phyloP scores from a whole-genome alignment of 2,113 vertebrate genomes.

The Macheiramphus alcinus region DNA sequence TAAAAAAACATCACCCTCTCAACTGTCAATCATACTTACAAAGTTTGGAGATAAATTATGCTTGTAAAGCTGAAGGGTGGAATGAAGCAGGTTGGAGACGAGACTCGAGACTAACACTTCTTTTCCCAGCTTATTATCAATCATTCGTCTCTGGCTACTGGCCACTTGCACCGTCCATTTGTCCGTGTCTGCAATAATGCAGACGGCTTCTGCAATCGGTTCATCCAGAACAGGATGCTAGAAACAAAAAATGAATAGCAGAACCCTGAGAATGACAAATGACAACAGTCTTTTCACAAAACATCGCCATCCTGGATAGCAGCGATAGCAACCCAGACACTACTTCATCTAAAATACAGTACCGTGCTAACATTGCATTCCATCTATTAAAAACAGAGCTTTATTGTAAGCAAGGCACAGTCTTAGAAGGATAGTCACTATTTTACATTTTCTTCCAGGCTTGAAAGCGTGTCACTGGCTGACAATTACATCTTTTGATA shows the following conservation, averaged over 20 bases:
- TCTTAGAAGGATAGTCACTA: fast-evolving
- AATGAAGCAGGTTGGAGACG: conserved; percentile 91
- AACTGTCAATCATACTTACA: conserved; percentile 71
- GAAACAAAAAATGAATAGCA: not conserved
- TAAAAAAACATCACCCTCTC: not conserved
- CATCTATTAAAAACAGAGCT: not conserved
- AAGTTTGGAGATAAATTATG: conserved; percentile 97
- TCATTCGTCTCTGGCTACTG: conserved; percentile 91
- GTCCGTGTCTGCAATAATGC: conserved; percentile 97
- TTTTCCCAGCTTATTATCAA: conserved; percentile 91
- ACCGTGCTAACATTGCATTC: not conserved
- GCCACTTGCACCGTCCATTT: conserved; percentile 97
- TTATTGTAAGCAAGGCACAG: not conserved
- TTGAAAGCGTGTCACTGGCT: not conserved
- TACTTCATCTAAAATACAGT: not conserved
- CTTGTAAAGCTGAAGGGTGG: conserved; percentile 96
- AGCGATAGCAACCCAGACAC: not conserved
- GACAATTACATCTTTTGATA: not conserved
- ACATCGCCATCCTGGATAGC: fast-evolving
- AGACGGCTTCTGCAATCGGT: conserved; percentile 96
- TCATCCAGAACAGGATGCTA: conserved; percentile 97
- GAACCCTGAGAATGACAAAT: not conserved
- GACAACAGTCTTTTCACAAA: fast-evolving
- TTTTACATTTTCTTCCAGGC: not conserved
- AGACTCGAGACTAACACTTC: conserved; percentile 96